Evolutionary conservation across 1,140 invertebrate species (phyloP), one percentile per base, ranked within the genome.

Genomic region (Trypoxylus dichotomus): DNA sequence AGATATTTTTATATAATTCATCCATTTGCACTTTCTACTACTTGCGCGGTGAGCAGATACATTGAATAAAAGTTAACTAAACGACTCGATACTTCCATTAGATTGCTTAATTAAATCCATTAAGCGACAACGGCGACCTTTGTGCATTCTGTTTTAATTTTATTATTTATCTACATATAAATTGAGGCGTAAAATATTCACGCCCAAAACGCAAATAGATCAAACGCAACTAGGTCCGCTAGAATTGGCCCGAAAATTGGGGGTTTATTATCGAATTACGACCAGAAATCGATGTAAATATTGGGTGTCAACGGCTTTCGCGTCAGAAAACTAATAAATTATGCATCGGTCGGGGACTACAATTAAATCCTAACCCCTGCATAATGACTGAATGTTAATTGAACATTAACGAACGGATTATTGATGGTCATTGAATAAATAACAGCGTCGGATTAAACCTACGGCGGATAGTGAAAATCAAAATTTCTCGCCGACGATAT

Each of bases 341-440:
- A 68, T 68, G 24, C 60, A 68, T 68, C 60, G 60, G 60, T 68
- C 60, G 24, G 60, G 21, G 27, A 68, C 60, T 25, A 68, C 60
- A 68, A 68, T 68, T 68, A 68, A 68, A 68, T 68, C 60, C 60
- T 68, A 68, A 68, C 21, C 60, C 60, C 27, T 68, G 60, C 60
- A 68, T 68, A 68, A 68, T 68, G 60, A 68, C 60, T 68, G 60
- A 68, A 68, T 68, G 60, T 68, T 68, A 68, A 68, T 68, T 68
- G 60, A 29, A 68, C 60, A 68, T 68, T 68, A 68, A 24, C 60
- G 60, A 68, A 68, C 24, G 60, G 60, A 13, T 68, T 68, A 68
- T 68, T 68, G 60, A 68, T 24, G 60, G 24, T 13, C 24, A 68
- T 68, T 68, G 60, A 68, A 68, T 68, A 68, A 68, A 68, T 68